Percentiles rank a stretch among this genome's conserved stretches.
These are phyloP conservation scores for Centrocercus urophasianus DNA, from an alignment of 2,113 vertebrate species.

Conservation along the genomic window DNA sequence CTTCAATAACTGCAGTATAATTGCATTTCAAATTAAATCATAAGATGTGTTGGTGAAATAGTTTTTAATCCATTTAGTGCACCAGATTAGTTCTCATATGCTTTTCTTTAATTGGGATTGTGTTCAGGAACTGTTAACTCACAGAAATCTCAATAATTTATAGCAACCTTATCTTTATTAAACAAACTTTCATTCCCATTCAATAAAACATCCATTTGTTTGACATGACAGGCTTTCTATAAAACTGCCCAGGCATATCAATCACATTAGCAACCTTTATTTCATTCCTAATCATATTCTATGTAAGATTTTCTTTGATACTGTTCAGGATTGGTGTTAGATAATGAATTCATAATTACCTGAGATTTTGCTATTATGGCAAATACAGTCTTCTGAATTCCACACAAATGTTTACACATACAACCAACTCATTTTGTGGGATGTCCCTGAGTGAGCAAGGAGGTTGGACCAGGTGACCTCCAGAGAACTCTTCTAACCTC, in stretches of 20 bases:
- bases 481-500: not conserved
- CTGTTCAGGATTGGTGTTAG: conserved; percentile 45
- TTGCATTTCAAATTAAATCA: conserved; percentile 62
- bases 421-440: not conserved
- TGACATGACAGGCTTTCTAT: conserved; percentile 59
- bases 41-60: conserved; percentile 38
- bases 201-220: conserved; percentile 54
- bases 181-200: conserved; percentile 55
- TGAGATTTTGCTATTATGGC: not conserved
- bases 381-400: not conserved
- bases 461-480: not conserved
- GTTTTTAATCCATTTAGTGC: conserved; percentile 68
- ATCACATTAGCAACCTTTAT: conserved; percentile 49
- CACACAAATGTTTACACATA: not conserved
- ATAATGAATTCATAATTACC: conserved; percentile 27
- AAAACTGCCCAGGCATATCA: conserved; percentile 53
- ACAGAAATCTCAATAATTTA: conserved; percentile 65
- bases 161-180: conserved; percentile 66
- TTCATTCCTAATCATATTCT: conserved; percentile 52
- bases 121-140: conserved; percentile 62
- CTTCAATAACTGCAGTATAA: conserved; percentile 45
- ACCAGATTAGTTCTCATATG: conserved; percentile 50
- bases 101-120: conserved; percentile 51
- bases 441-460: not conserved
- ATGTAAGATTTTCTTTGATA: conserved; percentile 38